Evolutionary conservation across 2,797 vertebrate genomes (phyloP).

Genomic region (Sebastiscus tertius): DNA sequence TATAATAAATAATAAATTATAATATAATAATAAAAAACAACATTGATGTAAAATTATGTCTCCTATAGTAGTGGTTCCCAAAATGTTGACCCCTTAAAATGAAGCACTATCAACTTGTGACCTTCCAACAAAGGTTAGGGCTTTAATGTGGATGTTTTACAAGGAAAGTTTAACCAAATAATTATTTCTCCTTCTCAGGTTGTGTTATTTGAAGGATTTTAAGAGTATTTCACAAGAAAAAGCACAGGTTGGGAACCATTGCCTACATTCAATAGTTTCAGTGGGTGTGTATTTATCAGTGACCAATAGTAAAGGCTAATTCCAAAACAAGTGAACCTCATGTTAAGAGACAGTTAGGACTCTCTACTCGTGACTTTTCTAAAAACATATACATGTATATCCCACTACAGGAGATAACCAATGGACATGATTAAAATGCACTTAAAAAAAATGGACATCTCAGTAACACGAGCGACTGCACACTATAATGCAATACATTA

Average conservation of each 20-base stretch:
- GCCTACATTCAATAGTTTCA: neutral
- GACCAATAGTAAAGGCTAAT: neutral
- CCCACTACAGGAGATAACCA: neutral
- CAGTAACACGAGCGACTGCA: neutral
- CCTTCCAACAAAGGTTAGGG: neutral
- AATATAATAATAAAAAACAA: too few species aligned
- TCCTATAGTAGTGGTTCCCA: neutral
- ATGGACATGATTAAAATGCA: neutral
- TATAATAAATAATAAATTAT: too few species aligned
- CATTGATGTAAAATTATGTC: neutral
- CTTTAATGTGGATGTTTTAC: neutral
- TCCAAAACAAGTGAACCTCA: slow-evolving; percentile 79
- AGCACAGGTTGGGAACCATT: neutral
- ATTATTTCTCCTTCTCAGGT: neutral
- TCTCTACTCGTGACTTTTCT: slow-evolving; percentile 75
- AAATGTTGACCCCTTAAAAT: neutral
- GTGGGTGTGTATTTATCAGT: neutral
- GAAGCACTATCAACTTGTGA: neutral
- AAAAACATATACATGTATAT: slow-evolving; percentile 16
- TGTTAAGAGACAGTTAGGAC: slow-evolving; percentile 72
- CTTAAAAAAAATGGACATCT: neutral
- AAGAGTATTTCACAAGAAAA: neutral
- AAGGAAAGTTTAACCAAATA: neutral
- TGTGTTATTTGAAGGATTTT: too few species aligned
- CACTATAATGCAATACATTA: neutral